Percentiles rank a stretch among this genome's conserved stretches.
phyloP scores from a whole-genome alignment of 2,888 invertebrate genomes.

The Hirtodrosophila confusa region DNA sequence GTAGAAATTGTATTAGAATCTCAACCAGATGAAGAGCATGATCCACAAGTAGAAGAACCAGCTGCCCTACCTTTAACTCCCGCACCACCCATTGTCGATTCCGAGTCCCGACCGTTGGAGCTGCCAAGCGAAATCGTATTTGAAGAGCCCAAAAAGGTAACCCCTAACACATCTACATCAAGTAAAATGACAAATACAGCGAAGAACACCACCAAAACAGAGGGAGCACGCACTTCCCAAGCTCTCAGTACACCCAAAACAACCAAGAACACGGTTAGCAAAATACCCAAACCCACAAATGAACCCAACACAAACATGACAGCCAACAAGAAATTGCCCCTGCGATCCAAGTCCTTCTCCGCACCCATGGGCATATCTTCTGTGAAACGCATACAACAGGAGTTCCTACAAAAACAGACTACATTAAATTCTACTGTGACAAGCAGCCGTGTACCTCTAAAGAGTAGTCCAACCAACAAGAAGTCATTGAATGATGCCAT shows the following conservation, averaged over 20 bases:
- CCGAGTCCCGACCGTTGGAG: conserved; percentile 64
- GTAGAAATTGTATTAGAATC: conserved; percentile 29
- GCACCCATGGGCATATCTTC: conserved; percentile 82
- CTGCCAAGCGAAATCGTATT: conserved; percentile 61
- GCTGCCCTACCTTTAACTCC: conserved; percentile 39
- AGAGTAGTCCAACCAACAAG: conserved; percentile 73
- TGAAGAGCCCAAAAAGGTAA: conserved; percentile 68
- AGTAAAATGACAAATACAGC: conserved; percentile 18
- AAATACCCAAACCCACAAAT: conserved; percentile 74
- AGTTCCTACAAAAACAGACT: conserved; percentile 77
- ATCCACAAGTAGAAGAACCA: conserved; percentile 7
- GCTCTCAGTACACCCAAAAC: conserved; percentile 29
- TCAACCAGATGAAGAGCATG: background rate
- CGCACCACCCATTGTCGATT: conserved; percentile 55
- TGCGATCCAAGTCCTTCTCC: conserved; percentile 83
- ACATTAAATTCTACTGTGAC: conserved; percentile 23
- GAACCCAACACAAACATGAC: conserved; percentile 46
- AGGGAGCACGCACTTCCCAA: conserved; percentile 24
- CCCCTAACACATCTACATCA: conserved; percentile 28
- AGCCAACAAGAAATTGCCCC: conserved; percentile 68
- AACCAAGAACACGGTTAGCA: conserved; percentile 54
- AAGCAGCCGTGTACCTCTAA: conserved; percentile 62
- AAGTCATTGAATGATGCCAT: conserved; percentile 82
- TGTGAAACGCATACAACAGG: conserved; percentile 82
- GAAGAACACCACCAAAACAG: conserved; percentile 18